Evolutionary conservation across 2,113 vertebrate species (phyloP).

Genomic region (Dolichallabes microphthalmus): DNA sequence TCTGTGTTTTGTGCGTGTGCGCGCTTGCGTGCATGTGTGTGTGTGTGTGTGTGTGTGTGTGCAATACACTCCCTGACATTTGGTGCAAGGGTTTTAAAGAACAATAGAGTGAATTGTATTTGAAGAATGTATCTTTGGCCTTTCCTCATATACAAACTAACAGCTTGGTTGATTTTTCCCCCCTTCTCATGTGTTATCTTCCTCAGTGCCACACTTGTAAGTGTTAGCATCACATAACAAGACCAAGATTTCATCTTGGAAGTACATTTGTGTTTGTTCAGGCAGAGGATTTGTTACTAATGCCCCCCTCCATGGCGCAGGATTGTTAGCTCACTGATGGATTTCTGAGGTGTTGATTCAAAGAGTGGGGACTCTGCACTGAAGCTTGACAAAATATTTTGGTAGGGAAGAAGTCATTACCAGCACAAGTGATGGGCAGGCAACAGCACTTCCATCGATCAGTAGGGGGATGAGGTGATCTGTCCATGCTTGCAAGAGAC

Average conservation of each 20-base stretch:
- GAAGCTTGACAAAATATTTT: constrained; percentile 87
- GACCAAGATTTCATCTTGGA: constrained; percentile 32
- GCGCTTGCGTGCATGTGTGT: not conserved
- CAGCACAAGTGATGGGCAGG: constrained; percentile 52
- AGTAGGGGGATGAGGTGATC: constrained; percentile 73
- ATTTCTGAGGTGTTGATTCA: constrained; percentile 79
- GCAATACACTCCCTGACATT: constrained; percentile 34
- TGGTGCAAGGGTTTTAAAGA: constrained; percentile 35
- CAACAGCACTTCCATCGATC: constrained; percentile 55
- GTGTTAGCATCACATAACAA: constrained; percentile 35
- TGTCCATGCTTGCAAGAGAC: constrained; percentile 49
- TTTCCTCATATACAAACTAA: constrained; percentile 70
- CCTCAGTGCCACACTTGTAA: constrained; percentile 19
- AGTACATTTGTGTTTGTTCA: constrained; percentile 40
- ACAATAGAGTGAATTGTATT: constrained; percentile 48
- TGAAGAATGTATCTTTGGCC: constrained; percentile 42
- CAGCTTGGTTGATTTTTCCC: constrained; percentile 55
- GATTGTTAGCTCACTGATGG: constrained; percentile 79
- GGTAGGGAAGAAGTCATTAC: constrained; percentile 80
- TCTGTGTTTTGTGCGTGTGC: not conserved
- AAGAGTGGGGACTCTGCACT: constrained; percentile 77
- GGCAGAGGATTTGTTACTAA: constrained; percentile 51
- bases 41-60: constrained; percentile 37
- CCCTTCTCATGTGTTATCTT: constrained; percentile 24
- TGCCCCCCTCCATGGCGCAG: constrained; percentile 53